Evolutionary conservation across 2,113 vertebrate species (phyloP).

Genomic region (Callaeas wilsoni): DNA sequence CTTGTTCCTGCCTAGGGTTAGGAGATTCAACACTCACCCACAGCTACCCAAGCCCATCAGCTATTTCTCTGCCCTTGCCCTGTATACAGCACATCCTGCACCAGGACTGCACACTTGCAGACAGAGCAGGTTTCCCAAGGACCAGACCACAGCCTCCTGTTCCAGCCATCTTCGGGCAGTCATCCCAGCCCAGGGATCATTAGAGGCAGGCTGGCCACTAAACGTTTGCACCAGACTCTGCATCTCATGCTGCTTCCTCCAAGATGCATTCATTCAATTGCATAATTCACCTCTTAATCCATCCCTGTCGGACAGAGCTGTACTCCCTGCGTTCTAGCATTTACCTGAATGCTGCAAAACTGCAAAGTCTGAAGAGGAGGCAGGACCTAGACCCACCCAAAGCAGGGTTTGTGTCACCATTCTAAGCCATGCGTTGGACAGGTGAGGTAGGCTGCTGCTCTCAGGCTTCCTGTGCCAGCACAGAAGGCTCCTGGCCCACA

Average conservation of each 20-base stretch:
- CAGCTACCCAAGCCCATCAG: neutral
- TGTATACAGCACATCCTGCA: rapidly evolving
- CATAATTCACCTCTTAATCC: neutral
- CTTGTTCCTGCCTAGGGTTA: neutral
- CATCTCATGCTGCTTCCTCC: neutral
- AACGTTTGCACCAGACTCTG: neutral
- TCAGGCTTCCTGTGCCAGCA: neutral
- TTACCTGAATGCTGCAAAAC: neutral
- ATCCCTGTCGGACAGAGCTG: neutral
- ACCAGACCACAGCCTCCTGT: neutral
- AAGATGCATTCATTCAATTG: neutral
- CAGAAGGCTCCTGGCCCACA: neutral
- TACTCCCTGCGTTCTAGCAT: neutral
- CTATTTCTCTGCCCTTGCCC: neutral
- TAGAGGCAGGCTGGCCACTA: neutral
- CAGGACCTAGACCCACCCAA: neutral
- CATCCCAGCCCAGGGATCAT: neutral
- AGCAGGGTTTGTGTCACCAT: neutral
- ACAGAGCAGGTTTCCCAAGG: neutral
- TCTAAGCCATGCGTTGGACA: neutral
- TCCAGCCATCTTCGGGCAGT: neutral
- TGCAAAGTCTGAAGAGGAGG: neutral
- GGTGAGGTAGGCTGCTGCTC: neutral
- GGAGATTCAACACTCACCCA: neutral
- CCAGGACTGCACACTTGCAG: neutral